Conservation (phyloP, 2,888 invertebrate genomes). For the Sarcophaga carnaria region DNA sequence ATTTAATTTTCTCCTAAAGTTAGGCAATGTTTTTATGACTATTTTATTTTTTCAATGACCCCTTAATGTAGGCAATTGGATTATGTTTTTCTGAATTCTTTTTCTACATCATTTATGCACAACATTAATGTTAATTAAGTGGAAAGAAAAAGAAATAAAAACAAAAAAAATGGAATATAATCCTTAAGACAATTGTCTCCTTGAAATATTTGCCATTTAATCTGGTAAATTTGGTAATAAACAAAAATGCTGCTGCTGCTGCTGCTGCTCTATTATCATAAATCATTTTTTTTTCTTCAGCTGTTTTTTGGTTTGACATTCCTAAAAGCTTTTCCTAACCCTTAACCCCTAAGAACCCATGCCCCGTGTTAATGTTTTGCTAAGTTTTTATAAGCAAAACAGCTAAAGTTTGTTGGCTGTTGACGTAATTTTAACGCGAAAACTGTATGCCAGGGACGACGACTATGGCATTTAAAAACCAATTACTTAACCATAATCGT, state of each 20-base stretch:
- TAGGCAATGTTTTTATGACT: too few relatives aligned
- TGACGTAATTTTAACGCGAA: too few relatives aligned
- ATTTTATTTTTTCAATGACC: too few relatives aligned
- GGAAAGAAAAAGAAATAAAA: background rate
- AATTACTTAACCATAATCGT: constrained; percentile 68
- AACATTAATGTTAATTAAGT: too few relatives aligned
- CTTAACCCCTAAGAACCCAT: constrained; percentile 32
- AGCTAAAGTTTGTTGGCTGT: background rate
- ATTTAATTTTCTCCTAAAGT: too few relatives aligned
- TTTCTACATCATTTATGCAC: background rate
- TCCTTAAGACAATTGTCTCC: background rate
- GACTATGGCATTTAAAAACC: constrained; percentile 59
- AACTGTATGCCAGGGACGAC: too few relatives aligned
- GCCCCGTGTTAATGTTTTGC: background rate
- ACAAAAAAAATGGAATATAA: background rate
- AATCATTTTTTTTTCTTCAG: constrained; percentile 39
- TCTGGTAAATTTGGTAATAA: too few relatives aligned
- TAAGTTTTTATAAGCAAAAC: constrained; percentile 16
- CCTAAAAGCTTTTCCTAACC: constrained; percentile 45
- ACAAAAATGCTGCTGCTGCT: too few relatives aligned
- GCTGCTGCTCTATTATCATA: constrained; percentile 41
- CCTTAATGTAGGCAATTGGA: too few relatives aligned
- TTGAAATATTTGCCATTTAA: background rate
- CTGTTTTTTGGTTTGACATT: constrained; percentile 39
- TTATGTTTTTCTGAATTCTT: background rate